Conservation (phyloP, 1,140 invertebrate genomes). For the Piezodorus guildinii region DNA sequence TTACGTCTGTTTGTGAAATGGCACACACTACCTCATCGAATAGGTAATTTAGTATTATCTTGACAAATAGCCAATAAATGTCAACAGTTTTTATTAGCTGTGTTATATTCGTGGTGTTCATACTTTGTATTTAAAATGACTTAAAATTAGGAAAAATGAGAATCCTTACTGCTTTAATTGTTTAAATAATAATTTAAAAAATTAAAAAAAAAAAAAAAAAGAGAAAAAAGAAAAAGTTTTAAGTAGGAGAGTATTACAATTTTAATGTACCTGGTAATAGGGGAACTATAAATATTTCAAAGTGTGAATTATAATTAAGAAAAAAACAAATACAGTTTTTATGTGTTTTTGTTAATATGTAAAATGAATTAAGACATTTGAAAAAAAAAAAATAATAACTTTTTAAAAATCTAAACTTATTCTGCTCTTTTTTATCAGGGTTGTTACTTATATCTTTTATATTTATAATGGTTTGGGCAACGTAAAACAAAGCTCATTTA, state of each 20-base stretch:
- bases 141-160: background rate
- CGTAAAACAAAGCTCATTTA: background rate
- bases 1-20: background rate
- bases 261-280: constrained; percentile 11
- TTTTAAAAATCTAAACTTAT: background rate
- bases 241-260: too few species aligned
- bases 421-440: constrained; percentile 3
- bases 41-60: background rate
- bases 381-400: background rate
- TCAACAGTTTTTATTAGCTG: constrained; percentile 10
- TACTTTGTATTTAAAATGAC: constrained; percentile 4
- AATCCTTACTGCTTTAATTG: too few species aligned
- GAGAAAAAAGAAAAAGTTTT: too few species aligned
- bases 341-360: background rate
- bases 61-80: background rate
- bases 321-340: background rate
- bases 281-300: constrained; percentile 8
- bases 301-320: background rate
- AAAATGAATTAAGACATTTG: background rate
- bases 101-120: constrained; percentile 3
- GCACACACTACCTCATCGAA: constrained; percentile 8
- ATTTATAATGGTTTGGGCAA: constrained; percentile 1
- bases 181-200: too few species aligned
- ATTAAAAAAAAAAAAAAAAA: too few species aligned
- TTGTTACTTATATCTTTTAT: constrained; percentile 5